Base-by-base conservation (phyloP, 2,888 invertebrate species). In the Pocota personata region DNA sequence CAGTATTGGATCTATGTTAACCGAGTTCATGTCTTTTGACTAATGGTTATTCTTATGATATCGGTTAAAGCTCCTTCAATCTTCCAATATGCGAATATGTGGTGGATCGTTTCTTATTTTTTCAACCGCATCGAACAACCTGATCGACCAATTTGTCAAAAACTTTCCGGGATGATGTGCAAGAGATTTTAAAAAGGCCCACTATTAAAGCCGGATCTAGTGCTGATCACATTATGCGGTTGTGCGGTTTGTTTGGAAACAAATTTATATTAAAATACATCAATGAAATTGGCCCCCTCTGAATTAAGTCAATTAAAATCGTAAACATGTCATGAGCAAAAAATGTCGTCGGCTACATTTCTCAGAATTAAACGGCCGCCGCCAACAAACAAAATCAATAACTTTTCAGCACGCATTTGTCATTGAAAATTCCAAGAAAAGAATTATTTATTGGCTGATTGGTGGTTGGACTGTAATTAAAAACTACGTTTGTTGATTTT, bases 231-330 rank as follows among this genome's bases (percentile, higher is more conserved):
- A 58, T 66, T 80, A 21, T 80, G 73, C 27, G 73, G 73, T 80
- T 66, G 35, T 43, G 64, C 52, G 62, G 35, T 16, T 19, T 30
- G 62, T 43, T 58, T 35, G 16, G 21, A 67, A 43, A 30, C 40
- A 40, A 21, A 12, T 12, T 30, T 2, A 10, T 27, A 10, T 62
- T 62, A 27, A 71, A 78, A 64, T 67, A 80, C 43, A 80, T 75
- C 73, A 80, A 67, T 75, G 69, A 75, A 60, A 75, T 75, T 67
- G n/a, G 40, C 14, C 46, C 27, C 52, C 58, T 24, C 16, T 71
- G 66, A 80, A 73, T 80, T 67, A 66, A 73, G 73, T 80, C 66
- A 80, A 82, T 75, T 69, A 69, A 82, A 69, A 48, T 72, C 58
- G 64, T 72, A 79, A 79, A 79, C 58, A 66, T 79, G 79, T 75